phyloP scores from a whole-genome alignment of 1,140 invertebrate species.

The Aricia agestis region DNA sequence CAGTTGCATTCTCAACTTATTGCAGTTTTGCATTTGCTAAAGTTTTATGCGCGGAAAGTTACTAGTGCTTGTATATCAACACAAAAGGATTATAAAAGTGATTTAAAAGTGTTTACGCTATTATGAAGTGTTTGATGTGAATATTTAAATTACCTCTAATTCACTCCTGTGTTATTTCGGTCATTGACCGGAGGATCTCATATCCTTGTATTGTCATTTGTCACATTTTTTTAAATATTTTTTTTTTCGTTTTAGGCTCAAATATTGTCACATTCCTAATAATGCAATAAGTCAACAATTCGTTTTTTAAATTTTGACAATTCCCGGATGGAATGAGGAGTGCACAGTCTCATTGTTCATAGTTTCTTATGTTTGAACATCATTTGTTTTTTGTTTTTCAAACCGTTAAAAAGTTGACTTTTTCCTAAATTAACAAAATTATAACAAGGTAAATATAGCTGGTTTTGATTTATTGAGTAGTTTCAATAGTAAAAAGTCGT shows the following conservation, averaged over 20 bases:
- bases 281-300: constrained; percentile 68
- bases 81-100: constrained; percentile 58
- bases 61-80: constrained; percentile 61
- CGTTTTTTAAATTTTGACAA: constrained; percentile 70
- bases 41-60: constrained; percentile 74
- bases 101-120: constrained; percentile 62
- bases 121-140: constrained; percentile 63
- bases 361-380: constrained; percentile 75
- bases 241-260: constrained; percentile 67
- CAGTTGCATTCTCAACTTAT: constrained; percentile 76
- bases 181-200: constrained; percentile 76
- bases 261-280: constrained; percentile 68
- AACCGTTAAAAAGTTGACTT: constrained; percentile 71
- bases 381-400: constrained; percentile 77
- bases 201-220: constrained; percentile 59
- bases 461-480: constrained; percentile 11
- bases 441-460: constrained; percentile 72
- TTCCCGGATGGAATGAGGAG: constrained; percentile 73
- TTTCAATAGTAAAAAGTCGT: constrained; percentile 16
- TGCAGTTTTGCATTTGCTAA: constrained; percentile 73
- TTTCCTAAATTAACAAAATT: constrained; percentile 76
- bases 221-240: constrained; percentile 58
- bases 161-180: constrained; percentile 74
- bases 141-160: constrained; percentile 62
- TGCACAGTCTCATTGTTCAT: constrained; percentile 71